Conservation (phyloP, 2,113 vertebrate genomes). For the Macrotus californicus region DNA sequence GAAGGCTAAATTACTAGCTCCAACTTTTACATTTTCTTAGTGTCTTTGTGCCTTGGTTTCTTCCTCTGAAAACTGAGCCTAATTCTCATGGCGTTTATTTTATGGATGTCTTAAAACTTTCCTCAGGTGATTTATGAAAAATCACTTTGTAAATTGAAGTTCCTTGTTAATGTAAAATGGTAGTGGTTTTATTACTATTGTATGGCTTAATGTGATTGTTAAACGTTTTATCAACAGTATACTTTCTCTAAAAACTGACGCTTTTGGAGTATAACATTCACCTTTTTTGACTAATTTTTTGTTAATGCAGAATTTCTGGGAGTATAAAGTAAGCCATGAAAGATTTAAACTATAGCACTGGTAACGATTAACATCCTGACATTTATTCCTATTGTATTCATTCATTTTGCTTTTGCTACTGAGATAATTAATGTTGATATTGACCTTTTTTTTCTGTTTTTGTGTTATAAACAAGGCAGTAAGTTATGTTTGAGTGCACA, state of each 20-base stretch:
- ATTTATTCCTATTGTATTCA: background rate
- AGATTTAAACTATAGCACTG: background rate
- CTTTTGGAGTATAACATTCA: background rate
- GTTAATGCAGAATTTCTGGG: background rate
- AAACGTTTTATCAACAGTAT: background rate
- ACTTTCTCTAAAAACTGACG: background rate
- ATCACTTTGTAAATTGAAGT: background rate
- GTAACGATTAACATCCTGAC: background rate
- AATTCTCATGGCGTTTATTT: background rate
- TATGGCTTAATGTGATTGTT: background rate
- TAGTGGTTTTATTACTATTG: background rate
- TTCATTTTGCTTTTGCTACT: constrained; percentile 1
- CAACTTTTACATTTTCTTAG: background rate
- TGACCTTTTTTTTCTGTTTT: background rate
- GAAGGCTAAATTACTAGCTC: background rate
- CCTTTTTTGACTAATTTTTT: background rate
- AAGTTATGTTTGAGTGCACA: background rate
- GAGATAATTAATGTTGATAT: background rate
- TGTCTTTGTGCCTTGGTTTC: background rate
- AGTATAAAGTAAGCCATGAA: background rate
- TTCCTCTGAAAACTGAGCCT: background rate
- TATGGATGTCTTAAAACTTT: background rate
- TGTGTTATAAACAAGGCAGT: background rate
- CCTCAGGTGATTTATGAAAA: background rate
- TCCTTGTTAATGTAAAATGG: background rate